Evolutionary conservation across 1,140 invertebrate genomes (phyloP).

Genomic region (Phortica variegata): DNA sequence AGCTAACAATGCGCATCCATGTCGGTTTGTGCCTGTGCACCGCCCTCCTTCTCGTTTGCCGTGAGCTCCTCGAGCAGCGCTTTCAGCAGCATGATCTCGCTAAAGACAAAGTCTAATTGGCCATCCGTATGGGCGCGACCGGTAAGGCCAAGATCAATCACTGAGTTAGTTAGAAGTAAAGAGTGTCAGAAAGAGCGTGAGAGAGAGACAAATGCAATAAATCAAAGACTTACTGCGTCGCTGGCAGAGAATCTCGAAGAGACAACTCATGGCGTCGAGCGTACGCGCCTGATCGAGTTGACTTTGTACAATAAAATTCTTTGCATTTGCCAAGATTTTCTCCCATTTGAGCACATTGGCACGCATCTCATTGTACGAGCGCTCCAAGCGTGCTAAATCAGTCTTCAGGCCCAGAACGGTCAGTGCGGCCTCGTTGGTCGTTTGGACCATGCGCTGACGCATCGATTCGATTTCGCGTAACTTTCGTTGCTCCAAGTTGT

Average conservation of each 20-base stretch:
- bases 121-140: too few species aligned
- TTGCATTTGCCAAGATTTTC: constrained; percentile 31
- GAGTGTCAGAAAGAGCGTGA: too few species aligned
- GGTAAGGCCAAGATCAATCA: too few species aligned
- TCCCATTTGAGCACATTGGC: constrained; percentile 39
- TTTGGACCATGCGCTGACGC: constrained; percentile 35
- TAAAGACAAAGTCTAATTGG: too few species aligned
- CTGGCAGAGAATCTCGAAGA: constrained; percentile 34
- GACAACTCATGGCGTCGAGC: constrained; percentile 29
- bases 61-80: too few species aligned
- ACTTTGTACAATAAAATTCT: constrained; percentile 26
- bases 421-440: constrained; percentile 37
- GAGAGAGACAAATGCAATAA: too few species aligned
- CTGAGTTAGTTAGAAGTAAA: too few species aligned
- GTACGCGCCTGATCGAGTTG: constrained; percentile 34
- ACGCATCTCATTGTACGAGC: constrained; percentile 34
- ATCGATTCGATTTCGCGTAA: constrained; percentile 35
- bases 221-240: constrained; percentile 26
- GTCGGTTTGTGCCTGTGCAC: too few species aligned
- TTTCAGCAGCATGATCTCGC: too few species aligned
- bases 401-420: constrained; percentile 44
- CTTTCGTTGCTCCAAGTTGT: constrained; percentile 25
- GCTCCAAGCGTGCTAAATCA: constrained; percentile 37
- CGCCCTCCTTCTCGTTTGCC: too few species aligned
- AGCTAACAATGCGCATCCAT: too few species aligned